Percentiles rank a stretch among this genome's conserved stretches.
These are phyloP conservation scores for Camelus dromedarius DNA, from an alignment of 2,113 vertebrate species.

Conservation along the genomic window DNA sequence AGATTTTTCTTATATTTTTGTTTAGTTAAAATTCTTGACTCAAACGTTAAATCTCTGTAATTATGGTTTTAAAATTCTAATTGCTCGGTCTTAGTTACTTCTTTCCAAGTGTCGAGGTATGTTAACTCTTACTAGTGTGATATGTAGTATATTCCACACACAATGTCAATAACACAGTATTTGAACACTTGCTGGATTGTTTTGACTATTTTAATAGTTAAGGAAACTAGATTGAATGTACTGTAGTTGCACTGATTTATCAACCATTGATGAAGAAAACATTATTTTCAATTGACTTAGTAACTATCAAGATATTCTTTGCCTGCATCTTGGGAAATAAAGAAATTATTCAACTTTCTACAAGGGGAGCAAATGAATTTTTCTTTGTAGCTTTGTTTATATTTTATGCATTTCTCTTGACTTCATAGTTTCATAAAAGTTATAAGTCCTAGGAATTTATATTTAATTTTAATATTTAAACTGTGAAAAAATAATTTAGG, in stretches of 20 bases:
- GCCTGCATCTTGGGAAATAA: neutral
- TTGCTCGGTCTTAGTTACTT: neutral
- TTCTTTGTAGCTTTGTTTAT: neutral
- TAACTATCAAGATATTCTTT: neutral
- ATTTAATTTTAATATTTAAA: neutral
- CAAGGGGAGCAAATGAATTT: neutral
- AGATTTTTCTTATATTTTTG: slow-evolving; percentile 14
- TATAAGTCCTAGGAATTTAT: neutral
- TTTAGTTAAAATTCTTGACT: neutral
- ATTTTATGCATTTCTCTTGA: neutral
- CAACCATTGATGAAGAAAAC: neutral
- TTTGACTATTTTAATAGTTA: slow-evolving; percentile 33
- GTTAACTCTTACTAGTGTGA: neutral
- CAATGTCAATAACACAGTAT: neutral
- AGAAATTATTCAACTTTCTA: neutral
- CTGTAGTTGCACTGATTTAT: neutral
- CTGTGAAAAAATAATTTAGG: neutral
- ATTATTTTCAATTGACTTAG: neutral
- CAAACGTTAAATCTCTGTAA: neutral
- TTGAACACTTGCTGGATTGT: neutral
- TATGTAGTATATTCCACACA: neutral
- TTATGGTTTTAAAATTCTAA: neutral
- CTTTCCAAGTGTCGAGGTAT: neutral
- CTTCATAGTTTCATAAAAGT: neutral
- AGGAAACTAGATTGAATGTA: neutral